A percentile compares a stretch with the other conserved stretches of the same genome.
phyloP scores from a whole-genome alignment of 2,797 vertebrate species.

The Corythornis leucogaster region DNA sequence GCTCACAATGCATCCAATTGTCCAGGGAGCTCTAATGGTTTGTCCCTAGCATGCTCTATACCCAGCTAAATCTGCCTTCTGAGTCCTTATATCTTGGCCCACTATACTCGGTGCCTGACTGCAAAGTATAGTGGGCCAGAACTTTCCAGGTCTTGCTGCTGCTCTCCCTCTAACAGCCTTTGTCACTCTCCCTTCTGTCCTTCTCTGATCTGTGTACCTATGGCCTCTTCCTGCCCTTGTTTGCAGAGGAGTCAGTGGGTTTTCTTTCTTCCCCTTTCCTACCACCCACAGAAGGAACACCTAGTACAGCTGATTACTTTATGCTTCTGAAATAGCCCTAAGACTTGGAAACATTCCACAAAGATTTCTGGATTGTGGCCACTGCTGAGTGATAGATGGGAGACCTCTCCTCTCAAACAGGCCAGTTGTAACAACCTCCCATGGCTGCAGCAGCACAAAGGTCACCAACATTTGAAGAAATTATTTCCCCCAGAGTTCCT shows the following conservation, averaged over 20 bases:
- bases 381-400: background rate
- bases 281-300: constrained; percentile 30
- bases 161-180: background rate
- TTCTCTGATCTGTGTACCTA: background rate
- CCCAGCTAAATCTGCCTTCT: background rate
- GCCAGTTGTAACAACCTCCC: background rate
- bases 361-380: background rate
- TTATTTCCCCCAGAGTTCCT: background rate
- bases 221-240: background rate
- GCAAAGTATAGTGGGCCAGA: too few relatives aligned
- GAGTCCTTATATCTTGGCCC: background rate
- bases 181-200: background rate
- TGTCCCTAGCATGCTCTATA: background rate
- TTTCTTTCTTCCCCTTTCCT: background rate
- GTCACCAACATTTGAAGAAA: background rate
- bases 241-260: background rate
- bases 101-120: background rate
- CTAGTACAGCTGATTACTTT: background rate
- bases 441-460: background rate
- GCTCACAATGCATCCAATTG: background rate
- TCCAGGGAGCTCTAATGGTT: background rate
- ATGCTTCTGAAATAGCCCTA: background rate
- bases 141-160: background rate
- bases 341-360: background rate
- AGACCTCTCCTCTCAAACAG: background rate